Conservation (phyloP, 2,888 invertebrate species). For the Arge pagana region DNA sequence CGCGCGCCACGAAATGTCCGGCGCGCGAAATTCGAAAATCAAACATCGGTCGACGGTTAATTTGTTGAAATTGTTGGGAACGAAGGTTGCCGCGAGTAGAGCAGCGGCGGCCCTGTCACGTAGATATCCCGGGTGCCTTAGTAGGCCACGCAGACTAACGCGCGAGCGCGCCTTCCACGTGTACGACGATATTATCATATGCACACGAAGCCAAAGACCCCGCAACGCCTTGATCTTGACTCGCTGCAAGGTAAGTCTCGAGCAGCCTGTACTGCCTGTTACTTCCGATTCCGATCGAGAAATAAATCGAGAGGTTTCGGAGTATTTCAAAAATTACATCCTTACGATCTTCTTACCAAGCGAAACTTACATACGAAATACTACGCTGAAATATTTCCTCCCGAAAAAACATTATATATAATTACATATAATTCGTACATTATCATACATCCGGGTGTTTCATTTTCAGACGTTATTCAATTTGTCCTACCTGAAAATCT, state of each 20-base stretch:
- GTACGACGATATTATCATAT: slow-evolving; percentile 30
- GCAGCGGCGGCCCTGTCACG: slow-evolving; percentile 17
- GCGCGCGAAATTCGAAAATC: background rate
- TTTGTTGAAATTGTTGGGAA: slow-evolving; percentile 2
- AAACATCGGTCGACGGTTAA: background rate
- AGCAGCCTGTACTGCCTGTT: no score
- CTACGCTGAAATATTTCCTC: no score
- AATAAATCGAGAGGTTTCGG: no score
- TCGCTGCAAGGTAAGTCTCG: slow-evolving; percentile 44
- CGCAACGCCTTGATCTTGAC: slow-evolving; percentile 48
- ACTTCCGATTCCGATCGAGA: no score
- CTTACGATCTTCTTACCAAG: no score
- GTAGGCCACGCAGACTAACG: slow-evolving; percentile 40
- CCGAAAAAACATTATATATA: no score
- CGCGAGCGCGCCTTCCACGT: slow-evolving; percentile 10
- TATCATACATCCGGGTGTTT: no score
- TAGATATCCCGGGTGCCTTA: slow-evolving; percentile 31
- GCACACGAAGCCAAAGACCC: slow-evolving; percentile 21
- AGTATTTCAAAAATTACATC: no score
- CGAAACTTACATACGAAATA: no score
- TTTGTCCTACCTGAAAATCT: no score
- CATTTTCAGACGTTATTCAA: no score
- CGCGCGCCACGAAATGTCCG: background rate
- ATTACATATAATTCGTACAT: no score
- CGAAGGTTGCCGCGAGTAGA: background rate